Evolutionary conservation across 2,113 vertebrate species (phyloP).

Genomic region (Egretta garzetta): DNA sequence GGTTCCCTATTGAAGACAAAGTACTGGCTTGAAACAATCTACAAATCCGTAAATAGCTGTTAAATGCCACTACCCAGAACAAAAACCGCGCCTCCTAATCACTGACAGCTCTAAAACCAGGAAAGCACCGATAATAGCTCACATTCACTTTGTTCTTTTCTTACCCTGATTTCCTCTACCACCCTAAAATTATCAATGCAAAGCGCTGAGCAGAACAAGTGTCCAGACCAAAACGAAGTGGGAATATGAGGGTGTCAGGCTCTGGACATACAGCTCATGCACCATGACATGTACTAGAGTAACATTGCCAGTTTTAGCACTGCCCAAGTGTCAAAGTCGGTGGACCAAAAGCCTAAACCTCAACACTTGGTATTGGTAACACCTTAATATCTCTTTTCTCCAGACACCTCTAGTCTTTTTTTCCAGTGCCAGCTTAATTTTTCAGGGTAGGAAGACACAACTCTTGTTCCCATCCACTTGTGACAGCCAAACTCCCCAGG

Average conservation of each 20-base stretch:
- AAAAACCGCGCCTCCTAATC: background rate
- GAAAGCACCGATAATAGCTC: background rate
- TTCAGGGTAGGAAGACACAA: background rate
- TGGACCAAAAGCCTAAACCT: background rate
- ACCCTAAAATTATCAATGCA: background rate
- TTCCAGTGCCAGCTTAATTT: background rate
- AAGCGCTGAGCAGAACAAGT: background rate
- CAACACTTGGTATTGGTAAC: background rate
- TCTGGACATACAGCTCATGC: fast-evolving
- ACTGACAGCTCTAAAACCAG: background rate
- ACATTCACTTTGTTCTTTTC: background rate
- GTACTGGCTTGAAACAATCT: background rate
- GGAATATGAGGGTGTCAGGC: background rate
- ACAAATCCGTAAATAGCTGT: background rate
- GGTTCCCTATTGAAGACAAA: background rate
- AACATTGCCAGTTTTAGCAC: background rate
- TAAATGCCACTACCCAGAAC: background rate
- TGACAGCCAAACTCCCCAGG: background rate
- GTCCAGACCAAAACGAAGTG: background rate
- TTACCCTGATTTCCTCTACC: background rate
- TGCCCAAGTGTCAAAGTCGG: background rate
- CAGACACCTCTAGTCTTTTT: background rate
- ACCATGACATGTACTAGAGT: background rate
- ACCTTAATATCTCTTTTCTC: background rate
- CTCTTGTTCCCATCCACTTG: background rate